Evolutionary conservation across 2,113 vertebrate species (phyloP).

Genomic region (Dromiciops gliroides): DNA sequence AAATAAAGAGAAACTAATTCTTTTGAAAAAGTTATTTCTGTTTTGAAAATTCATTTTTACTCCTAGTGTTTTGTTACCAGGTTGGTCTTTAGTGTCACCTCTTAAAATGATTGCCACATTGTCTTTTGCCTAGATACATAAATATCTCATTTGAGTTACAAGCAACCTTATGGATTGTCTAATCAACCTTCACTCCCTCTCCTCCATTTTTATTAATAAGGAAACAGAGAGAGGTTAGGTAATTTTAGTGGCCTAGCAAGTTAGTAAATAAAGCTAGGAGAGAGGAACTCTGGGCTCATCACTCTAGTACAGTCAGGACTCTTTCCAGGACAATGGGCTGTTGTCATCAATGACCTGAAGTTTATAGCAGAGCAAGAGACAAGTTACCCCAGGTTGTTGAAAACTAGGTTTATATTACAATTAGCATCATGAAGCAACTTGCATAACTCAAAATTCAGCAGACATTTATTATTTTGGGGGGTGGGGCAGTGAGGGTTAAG

Average conservation of each 20-base stretch:
- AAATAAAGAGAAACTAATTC: conserved; percentile 8
- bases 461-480: background rate
- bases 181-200: background rate
- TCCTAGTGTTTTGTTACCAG: background rate
- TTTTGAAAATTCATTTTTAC: background rate
- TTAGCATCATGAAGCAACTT: background rate
- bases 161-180: background rate
- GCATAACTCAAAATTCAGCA: background rate
- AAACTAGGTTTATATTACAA: background rate
- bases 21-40: background rate
- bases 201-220: background rate
- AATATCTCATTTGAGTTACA: background rate
- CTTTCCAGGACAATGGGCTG: background rate
- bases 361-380: background rate
- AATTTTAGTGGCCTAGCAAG: background rate
- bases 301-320: background rate
- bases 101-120: background rate
- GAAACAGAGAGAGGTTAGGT: background rate
- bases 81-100: background rate
- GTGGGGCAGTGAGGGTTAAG: too few species aligned
- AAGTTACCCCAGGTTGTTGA: background rate
- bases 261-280: too few species aligned
- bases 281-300: background rate
- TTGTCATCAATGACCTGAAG: background rate
- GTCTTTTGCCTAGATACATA: background rate